Conservation (phyloP, 2,113 vertebrate species). For the Sinocyclocheilus rhinocerous region DNA sequence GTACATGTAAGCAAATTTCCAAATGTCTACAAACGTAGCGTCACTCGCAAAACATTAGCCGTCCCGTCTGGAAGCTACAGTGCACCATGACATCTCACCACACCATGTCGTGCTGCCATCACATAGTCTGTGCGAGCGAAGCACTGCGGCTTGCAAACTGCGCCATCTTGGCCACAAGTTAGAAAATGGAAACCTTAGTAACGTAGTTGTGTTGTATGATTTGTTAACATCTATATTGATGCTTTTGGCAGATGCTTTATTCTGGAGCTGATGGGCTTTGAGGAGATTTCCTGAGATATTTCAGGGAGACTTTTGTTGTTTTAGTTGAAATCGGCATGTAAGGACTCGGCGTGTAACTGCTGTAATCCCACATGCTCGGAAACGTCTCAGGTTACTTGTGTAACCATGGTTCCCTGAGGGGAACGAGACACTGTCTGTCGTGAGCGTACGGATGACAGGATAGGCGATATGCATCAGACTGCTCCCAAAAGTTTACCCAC, state of each 20-base stretch:
- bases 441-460: not conserved
- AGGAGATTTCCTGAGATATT: not conserved
- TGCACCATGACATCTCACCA: slow-evolving; percentile 26
- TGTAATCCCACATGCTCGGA: slow-evolving; percentile 4
- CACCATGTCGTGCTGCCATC: slow-evolving; percentile 20
- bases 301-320: not conserved
- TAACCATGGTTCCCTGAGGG: no score
- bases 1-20: slow-evolving; percentile 59
- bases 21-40: not conserved
- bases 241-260: not conserved
- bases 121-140: not conserved
- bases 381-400: no score
- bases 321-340: not conserved
- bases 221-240: not conserved
- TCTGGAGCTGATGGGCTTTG: not conserved
- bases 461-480: slow-evolving; percentile 9
- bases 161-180: slow-evolving; percentile 21
- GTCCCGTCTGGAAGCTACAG: slow-evolving; percentile 62
- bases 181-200: slow-evolving; percentile 23
- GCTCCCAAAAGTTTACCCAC: slow-evolving; percentile 41
- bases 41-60: slow-evolving; percentile 1
- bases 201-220: not conserved
- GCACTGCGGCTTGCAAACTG: not conserved
- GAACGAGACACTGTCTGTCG: not conserved
- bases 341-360: not conserved